Conservation (phyloP, 2,113 vertebrate genomes). For the Pheucticus melanocephalus region DNA sequence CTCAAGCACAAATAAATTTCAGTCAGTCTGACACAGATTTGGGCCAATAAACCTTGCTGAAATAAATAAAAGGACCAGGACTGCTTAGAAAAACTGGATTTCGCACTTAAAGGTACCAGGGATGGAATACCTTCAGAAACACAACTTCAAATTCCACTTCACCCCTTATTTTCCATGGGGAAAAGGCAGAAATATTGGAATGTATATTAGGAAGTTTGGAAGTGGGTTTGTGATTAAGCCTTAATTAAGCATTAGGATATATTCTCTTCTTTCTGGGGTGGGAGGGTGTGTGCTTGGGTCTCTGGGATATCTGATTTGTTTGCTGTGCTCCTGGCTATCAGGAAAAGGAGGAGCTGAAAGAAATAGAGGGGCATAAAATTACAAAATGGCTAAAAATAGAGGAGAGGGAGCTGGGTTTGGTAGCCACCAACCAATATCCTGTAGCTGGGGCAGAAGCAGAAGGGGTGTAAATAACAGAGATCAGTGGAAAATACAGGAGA, state of each 20-base stretch:
- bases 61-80: not conserved
- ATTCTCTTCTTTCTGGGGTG: not conserved
- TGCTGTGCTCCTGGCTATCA: not conserved
- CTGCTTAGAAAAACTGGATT: not conserved
- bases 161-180: rapidly evolving
- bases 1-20: not conserved
- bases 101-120: not conserved
- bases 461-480: not conserved
- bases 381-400: not conserved
- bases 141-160: not conserved
- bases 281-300: not conserved
- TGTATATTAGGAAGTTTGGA: not conserved
- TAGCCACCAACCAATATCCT: not conserved
- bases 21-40: not conserved
- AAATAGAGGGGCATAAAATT: not conserved
- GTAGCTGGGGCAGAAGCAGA: not conserved
- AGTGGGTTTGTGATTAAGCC: not conserved
- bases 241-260: not conserved
- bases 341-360: not conserved
- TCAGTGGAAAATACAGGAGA: not conserved
- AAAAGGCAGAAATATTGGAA: not conserved
- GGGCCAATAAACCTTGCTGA: not conserved
- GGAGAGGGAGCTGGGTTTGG: not conserved
- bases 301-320: not conserved
- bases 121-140: not conserved